phyloP scores from a whole-genome alignment of 2,888 invertebrate species.

The Metopia argyrocephala region DNA sequence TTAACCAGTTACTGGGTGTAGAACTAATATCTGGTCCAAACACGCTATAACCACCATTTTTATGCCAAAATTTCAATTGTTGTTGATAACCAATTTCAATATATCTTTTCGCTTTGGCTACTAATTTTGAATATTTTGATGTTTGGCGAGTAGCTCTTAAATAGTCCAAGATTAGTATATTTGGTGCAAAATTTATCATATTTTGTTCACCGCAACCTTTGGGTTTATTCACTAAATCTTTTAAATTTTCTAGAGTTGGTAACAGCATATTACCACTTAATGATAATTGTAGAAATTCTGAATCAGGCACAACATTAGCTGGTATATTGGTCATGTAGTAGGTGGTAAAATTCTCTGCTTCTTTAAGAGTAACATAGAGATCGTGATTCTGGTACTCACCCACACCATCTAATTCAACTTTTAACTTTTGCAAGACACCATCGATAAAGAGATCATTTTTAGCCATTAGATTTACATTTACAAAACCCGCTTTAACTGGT shows the following conservation, averaged over 20 bases:
- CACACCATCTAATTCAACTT: conserved; percentile 85
- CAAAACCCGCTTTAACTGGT: conserved; percentile 83
- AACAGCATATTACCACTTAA: conserved; percentile 30
- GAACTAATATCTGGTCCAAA: conserved; percentile 82
- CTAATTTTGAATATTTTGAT: not conserved
- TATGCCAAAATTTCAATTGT: conserved; percentile 85
- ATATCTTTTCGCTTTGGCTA: conserved; percentile 71
- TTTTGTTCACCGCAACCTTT: conserved; percentile 87
- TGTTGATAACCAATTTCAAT: conserved; percentile 84
- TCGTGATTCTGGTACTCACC: conserved; percentile 7
- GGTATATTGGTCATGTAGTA: conserved; percentile 80
- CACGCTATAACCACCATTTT: conserved; percentile 87
- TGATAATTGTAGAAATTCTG: conserved; percentile 84
- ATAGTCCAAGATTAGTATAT: conserved; percentile 65
- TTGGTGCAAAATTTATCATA: conserved; percentile 80
- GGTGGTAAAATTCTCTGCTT: not conserved
- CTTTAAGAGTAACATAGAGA: not conserved
- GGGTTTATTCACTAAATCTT: conserved; percentile 13
- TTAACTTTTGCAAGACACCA: conserved; percentile 82
- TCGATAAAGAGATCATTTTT: conserved; percentile 78
- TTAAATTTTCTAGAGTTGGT: conserved; percentile 22
- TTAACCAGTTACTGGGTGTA: conserved; percentile 86
- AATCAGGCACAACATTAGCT: conserved; percentile 85
- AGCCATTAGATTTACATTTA: conserved; percentile 85
- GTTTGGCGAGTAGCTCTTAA: conserved; percentile 75